Evolutionary conservation across 2,113 vertebrate genomes (phyloP).

Genomic region (Vicugna pacos): DNA sequence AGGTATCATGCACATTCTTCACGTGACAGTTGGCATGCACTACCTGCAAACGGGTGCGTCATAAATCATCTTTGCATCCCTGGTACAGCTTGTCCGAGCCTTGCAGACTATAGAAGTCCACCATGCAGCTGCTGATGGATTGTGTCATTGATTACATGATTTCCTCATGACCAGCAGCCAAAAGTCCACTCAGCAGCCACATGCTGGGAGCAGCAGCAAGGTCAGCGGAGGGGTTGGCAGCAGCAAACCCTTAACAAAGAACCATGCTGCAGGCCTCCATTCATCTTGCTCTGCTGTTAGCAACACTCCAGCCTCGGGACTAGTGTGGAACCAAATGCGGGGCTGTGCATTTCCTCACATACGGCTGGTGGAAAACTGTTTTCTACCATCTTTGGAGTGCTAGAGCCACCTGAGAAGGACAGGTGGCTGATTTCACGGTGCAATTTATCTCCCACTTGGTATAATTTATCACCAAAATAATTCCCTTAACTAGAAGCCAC

Average conservation of each 20-base stretch:
- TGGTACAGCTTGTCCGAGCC: neutral
- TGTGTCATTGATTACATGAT: conserved; percentile 53
- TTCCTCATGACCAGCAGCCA: conserved; percentile 38
- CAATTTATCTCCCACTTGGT: neutral
- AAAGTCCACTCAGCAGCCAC: neutral
- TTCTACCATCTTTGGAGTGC: neutral
- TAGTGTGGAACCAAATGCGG: neutral
- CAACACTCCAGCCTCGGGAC: neutral
- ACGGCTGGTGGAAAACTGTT: neutral
- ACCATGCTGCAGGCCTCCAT: neutral
- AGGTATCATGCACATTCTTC: neutral
- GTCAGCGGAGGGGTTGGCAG: neutral
- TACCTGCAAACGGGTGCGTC: neutral
- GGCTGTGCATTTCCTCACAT: neutral
- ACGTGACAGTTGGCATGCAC: neutral
- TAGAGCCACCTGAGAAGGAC: neutral
- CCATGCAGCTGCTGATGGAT: neutral
- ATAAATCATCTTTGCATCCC: neutral
- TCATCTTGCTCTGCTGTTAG: neutral
- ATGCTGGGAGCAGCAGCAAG: neutral
- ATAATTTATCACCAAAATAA: conserved; percentile 40
- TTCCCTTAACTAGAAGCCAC: neutral
- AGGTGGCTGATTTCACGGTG: neutral
- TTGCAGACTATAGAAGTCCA: neutral
- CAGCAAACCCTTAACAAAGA: neutral